Conservation (phyloP, 2,797 vertebrate genomes). For the Chloroceryle inda region DNA sequence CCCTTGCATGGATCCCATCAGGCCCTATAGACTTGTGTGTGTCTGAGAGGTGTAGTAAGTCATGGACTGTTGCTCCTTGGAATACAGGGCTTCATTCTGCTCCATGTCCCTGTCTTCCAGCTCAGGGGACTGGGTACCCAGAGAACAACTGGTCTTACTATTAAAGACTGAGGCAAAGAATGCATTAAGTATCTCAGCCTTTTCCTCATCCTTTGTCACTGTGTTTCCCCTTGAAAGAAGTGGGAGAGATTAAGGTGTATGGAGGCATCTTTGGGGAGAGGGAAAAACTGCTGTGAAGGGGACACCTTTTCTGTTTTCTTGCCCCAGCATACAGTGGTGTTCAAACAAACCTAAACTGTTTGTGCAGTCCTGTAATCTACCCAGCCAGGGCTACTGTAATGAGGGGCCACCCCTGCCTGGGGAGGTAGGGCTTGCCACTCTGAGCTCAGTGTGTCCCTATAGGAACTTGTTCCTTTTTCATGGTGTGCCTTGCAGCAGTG, state of each 20-base stretch:
- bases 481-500: neutral
- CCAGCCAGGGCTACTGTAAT: neutral
- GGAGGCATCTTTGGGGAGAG: neutral
- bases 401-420: neutral
- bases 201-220: neutral
- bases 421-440: neutral
- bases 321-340: rapidly evolving
- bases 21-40: neutral
- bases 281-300: neutral
- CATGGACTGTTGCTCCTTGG: too few relatives aligned
- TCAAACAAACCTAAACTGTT: neutral
- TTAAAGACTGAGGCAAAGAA: neutral
- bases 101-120: neutral
- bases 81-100: neutral
- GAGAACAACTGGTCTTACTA: neutral
- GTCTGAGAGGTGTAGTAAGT: too few relatives aligned
- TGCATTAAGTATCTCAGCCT: neutral
- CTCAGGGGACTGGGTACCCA: neutral
- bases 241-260: neutral
- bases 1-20: neutral
- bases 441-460: neutral
- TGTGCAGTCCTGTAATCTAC: neutral
- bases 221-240: neutral
- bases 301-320: neutral
- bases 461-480: neutral